A percentile compares a stretch with the other conserved stretches of the same genome.
These are phyloP conservation scores for Pseudochromis fuscus DNA, from an alignment of 2,797 vertebrate genomes.

Conservation along the genomic window DNA sequence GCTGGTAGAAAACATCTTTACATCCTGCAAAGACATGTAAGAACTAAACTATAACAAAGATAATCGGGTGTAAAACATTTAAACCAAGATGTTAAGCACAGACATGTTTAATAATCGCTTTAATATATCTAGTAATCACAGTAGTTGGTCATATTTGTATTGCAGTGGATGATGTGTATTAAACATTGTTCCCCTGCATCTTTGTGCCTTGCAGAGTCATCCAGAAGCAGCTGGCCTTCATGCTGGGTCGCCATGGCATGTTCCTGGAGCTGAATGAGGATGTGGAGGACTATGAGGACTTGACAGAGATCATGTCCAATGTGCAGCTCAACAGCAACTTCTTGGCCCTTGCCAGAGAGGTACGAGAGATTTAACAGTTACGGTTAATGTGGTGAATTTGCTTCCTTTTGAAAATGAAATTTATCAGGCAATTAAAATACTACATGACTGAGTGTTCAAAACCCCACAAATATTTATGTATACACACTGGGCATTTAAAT, in stretches of 20 bases:
- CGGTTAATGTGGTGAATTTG: too few relatives aligned
- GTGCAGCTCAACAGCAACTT: conserved; percentile 99
- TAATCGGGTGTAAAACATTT: background rate
- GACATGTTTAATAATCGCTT: background rate
- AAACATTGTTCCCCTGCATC: background rate
- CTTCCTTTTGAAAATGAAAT: too few relatives aligned
- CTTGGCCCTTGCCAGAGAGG: conserved; percentile 96
- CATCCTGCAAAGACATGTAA: conserved; percentile 99
- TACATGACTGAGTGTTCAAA: background rate
- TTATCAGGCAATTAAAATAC: background rate
- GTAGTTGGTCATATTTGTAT: background rate
- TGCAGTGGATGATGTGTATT: background rate
- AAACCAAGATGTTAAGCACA: background rate
- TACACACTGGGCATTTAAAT: too few relatives aligned
- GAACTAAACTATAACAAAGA: conserved; percentile 34
- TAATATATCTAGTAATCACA: background rate
- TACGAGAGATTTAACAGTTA: conserved; percentile 56
- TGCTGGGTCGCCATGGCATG: conserved; percentile 97
- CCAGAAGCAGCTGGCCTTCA: conserved; percentile 99
- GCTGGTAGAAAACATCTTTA: conserved; percentile 98
- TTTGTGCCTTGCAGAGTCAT: conserved; percentile 86
- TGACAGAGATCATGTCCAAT: conserved; percentile 99
- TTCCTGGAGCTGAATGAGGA: conserved; percentile 98
- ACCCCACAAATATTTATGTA: background rate
- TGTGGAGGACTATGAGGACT: conserved; percentile 96